phyloP scores from a whole-genome alignment of 2,113 vertebrate species.

The Tyrannus savana region DNA sequence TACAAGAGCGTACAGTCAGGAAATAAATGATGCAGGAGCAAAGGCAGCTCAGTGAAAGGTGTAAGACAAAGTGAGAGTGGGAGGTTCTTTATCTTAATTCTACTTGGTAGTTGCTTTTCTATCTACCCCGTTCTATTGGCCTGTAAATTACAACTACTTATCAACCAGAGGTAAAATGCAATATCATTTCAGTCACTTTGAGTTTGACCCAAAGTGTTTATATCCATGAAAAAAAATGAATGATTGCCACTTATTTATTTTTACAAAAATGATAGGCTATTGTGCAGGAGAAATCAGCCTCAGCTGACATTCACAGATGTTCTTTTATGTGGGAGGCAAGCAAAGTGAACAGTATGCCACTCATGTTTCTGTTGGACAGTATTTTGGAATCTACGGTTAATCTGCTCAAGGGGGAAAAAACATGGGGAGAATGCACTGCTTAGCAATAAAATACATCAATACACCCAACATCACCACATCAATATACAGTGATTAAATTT shows the following conservation, averaged over 20 bases:
- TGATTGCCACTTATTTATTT: constrained; percentile 56
- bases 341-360: constrained; percentile 14
- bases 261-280: constrained; percentile 47
- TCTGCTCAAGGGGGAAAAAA: constrained; percentile 18
- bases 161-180: constrained; percentile 56
- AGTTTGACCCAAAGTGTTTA: constrained; percentile 64
- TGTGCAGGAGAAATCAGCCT: constrained; percentile 44
- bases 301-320: constrained; percentile 45
- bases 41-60: constrained; percentile 59
- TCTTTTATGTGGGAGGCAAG: constrained; percentile 54
- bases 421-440: constrained; percentile 40
- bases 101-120: constrained; percentile 54
- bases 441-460: constrained; percentile 71
- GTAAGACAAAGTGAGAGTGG: constrained; percentile 50
- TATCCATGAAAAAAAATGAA: constrained; percentile 30
- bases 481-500: constrained; percentile 67
- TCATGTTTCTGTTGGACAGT: constrained; percentile 20
- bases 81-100: constrained; percentile 67
- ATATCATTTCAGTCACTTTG: constrained; percentile 69
- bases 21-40: constrained; percentile 54
- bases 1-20: constrained; percentile 11
- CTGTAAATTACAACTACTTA: constrained; percentile 67
- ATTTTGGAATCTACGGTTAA: constrained; percentile 41
- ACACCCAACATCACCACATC: constrained; percentile 33
- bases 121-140: constrained; percentile 40